Evolutionary conservation across 2,888 invertebrate genomes (phyloP).

Genomic region (Pristionchus arcanus): DNA sequence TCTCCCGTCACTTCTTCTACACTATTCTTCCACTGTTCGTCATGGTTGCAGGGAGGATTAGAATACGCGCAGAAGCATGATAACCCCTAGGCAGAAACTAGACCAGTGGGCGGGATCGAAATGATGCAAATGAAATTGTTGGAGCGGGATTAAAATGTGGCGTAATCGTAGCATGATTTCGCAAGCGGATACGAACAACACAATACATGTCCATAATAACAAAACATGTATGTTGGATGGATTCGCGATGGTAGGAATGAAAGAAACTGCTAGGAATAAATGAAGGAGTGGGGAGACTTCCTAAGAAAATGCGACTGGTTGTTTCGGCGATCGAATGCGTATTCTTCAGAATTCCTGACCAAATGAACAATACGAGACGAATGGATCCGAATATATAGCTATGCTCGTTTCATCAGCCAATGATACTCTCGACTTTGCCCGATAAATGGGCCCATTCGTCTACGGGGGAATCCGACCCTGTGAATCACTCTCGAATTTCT

Average conservation of each 20-base stretch:
- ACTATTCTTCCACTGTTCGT: neutral
- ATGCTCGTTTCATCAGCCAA: neutral
- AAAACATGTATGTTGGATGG: too few relatives aligned
- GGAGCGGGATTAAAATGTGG: neutral
- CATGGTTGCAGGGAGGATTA: neutral
- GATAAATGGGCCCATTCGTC: neutral
- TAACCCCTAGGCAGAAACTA: neutral
- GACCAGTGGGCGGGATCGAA: neutral
- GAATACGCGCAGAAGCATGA: neutral
- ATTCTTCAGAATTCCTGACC: too few relatives aligned
- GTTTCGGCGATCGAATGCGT: too few relatives aligned
- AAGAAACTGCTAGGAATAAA: too few relatives aligned
- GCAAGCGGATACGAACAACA: neutral
- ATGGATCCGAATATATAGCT: neutral
- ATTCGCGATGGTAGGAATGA: too few relatives aligned
- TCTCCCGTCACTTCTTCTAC: too few relatives aligned
- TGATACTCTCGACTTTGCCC: slow-evolving; percentile 4
- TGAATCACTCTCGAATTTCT: neutral
- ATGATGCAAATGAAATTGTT: neutral
- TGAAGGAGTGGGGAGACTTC: too few relatives aligned
- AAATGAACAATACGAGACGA: neutral
- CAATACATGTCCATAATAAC: too few relatives aligned
- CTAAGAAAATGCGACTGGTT: too few relatives aligned
- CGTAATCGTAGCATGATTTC: neutral
- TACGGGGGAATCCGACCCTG: neutral